Evolutionary conservation across 2,888 invertebrate genomes (phyloP).

Genomic region (Cryptosula pallasiana): DNA sequence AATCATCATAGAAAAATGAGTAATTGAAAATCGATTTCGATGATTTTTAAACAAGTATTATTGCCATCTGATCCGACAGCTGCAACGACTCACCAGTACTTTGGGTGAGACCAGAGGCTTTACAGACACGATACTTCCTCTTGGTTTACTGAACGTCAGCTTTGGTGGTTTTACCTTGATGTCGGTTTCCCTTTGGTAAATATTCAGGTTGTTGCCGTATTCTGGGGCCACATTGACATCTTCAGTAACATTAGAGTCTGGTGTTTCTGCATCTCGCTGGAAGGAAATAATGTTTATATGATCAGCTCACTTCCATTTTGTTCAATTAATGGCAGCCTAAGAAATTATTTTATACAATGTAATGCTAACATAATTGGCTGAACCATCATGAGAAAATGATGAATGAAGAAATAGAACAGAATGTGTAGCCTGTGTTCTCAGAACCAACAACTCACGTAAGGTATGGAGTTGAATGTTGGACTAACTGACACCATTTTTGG

Average conservation of each 20-base stretch:
- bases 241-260: not conserved
- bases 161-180: not conserved
- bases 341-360: no score
- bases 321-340: no score
- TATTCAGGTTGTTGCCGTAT: constrained; percentile 9
- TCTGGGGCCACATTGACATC: not conserved
- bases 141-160: not conserved
- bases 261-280: constrained; percentile 9
- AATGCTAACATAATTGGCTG: no score
- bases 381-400: no score
- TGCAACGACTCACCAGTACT: not conserved
- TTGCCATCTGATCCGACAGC: no score
- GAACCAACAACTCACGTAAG: constrained; percentile 1
- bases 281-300: not conserved
- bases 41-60: no score
- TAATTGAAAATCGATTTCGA: no score
- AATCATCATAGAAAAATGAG: no score
- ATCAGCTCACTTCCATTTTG: no score
- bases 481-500: not conserved
- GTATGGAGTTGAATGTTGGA: not conserved
- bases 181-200: not conserved
- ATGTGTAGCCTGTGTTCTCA: no score
- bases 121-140: not conserved
- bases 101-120: not conserved
- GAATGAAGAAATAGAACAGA: no score